These are phyloP conservation scores for Biston stratarius DNA, from an alignment of 2,888 invertebrate species.

Conservation along the genomic window DNA sequence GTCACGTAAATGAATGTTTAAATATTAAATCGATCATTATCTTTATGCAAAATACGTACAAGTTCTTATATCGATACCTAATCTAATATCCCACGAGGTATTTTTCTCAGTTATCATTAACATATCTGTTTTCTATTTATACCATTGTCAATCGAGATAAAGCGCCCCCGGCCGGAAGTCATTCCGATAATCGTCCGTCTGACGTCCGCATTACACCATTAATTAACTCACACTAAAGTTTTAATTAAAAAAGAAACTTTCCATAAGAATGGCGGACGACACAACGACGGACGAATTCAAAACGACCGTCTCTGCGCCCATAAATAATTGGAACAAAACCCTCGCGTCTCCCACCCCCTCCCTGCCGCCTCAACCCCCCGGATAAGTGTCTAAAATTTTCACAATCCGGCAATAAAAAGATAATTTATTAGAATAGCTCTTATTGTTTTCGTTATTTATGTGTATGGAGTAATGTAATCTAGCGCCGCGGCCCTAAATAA, in stretches of 20 bases:
- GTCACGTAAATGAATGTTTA: too few relatives aligned
- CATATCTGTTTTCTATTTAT: constrained; percentile 9
- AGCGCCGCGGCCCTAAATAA: constrained; percentile 84
- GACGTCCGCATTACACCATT: constrained; percentile 69
- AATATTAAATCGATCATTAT: too few relatives aligned
- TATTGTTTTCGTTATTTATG: constrained; percentile 87
- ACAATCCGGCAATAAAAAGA: constrained; percentile 87
- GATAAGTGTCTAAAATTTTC: constrained; percentile 87
- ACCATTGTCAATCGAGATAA: constrained; percentile 41
- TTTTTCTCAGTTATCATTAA: not conserved
- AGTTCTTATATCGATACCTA: not conserved
- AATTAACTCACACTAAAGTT: constrained; percentile 83
- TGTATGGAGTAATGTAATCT: constrained; percentile 87
- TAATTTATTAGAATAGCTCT: constrained; percentile 87
- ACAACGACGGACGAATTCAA: constrained; percentile 79
- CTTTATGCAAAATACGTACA: too few relatives aligned
- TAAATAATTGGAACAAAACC: constrained; percentile 86
- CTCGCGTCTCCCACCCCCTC: constrained; percentile 58
- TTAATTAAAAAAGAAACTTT: constrained; percentile 82
- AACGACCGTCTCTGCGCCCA: constrained; percentile 83
- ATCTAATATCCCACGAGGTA: constrained; percentile 9
- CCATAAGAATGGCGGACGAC: constrained; percentile 78
- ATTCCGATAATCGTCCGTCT: constrained; percentile 52
- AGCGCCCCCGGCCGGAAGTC: constrained; percentile 50
- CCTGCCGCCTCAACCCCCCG: constrained; percentile 62